Evolutionary conservation across 2,797 vertebrate species (phyloP), one percentile per base, ranked within the genome.

Genomic region (Chrysolophus pictus): DNA sequence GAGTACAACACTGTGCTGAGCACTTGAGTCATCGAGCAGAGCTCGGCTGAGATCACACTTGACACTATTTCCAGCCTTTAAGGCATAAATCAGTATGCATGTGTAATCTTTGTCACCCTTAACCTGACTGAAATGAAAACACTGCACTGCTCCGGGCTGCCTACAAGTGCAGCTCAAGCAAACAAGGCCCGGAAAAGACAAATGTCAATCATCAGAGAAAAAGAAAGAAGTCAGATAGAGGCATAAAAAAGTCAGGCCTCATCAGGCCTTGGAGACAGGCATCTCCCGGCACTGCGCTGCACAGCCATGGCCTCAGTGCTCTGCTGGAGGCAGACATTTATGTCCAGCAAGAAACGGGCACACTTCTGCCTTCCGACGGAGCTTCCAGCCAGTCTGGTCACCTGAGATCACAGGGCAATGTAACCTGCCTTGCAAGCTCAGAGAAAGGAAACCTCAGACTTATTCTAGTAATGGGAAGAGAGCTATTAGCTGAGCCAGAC

Each of bases 1-100:
- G 84, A 93, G 91, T 82, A 16, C 80, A 94, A 85, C 78, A 56
- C 58, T 3, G 29, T 63, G 49, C n/a, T 0, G n/a, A 79, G 89
- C 11, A 12, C 87, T 94, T 93, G 93, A 96, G 95, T 95, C 94
- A 94, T 46, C 41, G 85, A 95, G 84, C 91, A 93, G 92, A 56
- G 90, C 94, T 94, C 82, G 86, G 92, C 93, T 94, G 94, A 96
- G 96, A 96, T 96, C 95, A 96, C 96, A 94, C 94, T 96, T 96
- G 95, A 96, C 93, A 93, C 87, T 74, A 46, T 95, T 93, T 93
- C 82, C 87, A 96, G 95, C 91, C 96, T 95, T 42, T 78, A 71
- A 92, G 93, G 92, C 93, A 79, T 95, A 94, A 96, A 95, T 96
- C 95, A 96, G 87, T 47, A 92, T 92, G 93, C 89, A 93, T 96